Evolutionary conservation across 2,113 vertebrate species (phyloP), one percentile per base, ranked within the genome.

Genomic region (Paracanthobrama guichenoti): DNA sequence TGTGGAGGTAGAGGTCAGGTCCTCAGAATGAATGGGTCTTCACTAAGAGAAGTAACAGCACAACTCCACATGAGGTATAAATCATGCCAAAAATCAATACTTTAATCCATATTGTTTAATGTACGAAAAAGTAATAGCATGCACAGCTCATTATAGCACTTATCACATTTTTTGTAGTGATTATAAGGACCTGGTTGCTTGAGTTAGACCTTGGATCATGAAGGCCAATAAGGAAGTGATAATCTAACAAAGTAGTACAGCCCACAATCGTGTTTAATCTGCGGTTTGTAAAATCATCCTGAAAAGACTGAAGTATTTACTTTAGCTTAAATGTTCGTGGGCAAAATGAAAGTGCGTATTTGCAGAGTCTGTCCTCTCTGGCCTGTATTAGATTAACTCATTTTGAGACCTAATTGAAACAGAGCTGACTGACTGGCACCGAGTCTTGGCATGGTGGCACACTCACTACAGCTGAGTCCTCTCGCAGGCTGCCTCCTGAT

Each of bases 341-440:
- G 9, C 28, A 50, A 31, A 48, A 26, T 35, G 44, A 79, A 79
- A 62, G 77, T 62, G 60, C 3, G 1, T 14, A 67, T 80, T 67
- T 80, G 42, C 60, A 1, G 60, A 62, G 35, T 62, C 11, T 44
- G 39, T 79, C n/a, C 35, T 62, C 35, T 46, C n/a, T 28, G n/a
- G 77, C 16, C 77, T 13, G n/a, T 79, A 79, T 79, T n/a, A 79
- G 39, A 79, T 79, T 62, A 62, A 79, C 57, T 79, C 26, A 67
- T 48, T 64, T 64, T 80, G 79, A 31, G 18, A 18, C 20, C 78
- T 80, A 50, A 80, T 50, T 80, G 78, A 66, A 66, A 80, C 26
- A 50, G 26, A 80, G 78, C 60, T 80, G 78, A 80, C 60, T 67
- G 78, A 80, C 39, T 80, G 78, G 78, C 60, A 80, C n/a, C 2